Percentiles rank a stretch among this genome's conserved stretches.
phyloP scores from a whole-genome alignment of 1,140 invertebrate species.

The Bombus confusus region DNA sequence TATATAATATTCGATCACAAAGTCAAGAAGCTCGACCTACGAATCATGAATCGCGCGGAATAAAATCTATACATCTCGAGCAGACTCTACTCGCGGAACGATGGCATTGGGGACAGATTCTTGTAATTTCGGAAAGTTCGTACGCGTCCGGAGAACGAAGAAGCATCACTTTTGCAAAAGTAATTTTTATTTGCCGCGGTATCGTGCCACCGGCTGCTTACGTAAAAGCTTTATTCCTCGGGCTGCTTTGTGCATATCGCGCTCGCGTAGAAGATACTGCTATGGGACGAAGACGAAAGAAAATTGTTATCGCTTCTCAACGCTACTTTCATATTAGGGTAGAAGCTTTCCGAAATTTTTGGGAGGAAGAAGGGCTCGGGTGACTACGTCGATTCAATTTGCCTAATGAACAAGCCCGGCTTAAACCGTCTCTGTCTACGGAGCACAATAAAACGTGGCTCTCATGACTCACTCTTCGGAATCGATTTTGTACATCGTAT shows the following conservation, averaged over 20 bases:
- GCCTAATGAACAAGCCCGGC: conserved; percentile 63
- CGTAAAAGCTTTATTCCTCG: conserved; percentile 33
- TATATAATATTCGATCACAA: neutral
- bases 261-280: neutral
- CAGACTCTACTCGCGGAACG: neutral
- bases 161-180: conserved; percentile 48
- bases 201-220: conserved; percentile 9
- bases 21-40: neutral
- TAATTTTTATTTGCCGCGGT: conserved; percentile 62
- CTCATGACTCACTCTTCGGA: conserved; percentile 59
- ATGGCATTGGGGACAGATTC: neutral
- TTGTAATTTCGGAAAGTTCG: conserved; percentile 23
- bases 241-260: neutral
- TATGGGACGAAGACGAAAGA: conserved; percentile 59
- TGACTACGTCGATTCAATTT: conserved; percentile 63
- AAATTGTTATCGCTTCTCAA: conserved; percentile 66
- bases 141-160: conserved; percentile 22
- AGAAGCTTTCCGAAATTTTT: conserved; percentile 71
- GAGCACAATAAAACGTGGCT: conserved; percentile 47
- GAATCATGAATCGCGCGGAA: neutral
- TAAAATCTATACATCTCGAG: neutral
- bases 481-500: conserved; percentile 52
- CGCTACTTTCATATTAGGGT: conserved; percentile 63
- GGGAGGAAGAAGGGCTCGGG: conserved; percentile 16
- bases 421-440: conserved; percentile 20